phyloP scores from a whole-genome alignment of 2,797 vertebrate genomes.

The Adelosebastes latens region DNA sequence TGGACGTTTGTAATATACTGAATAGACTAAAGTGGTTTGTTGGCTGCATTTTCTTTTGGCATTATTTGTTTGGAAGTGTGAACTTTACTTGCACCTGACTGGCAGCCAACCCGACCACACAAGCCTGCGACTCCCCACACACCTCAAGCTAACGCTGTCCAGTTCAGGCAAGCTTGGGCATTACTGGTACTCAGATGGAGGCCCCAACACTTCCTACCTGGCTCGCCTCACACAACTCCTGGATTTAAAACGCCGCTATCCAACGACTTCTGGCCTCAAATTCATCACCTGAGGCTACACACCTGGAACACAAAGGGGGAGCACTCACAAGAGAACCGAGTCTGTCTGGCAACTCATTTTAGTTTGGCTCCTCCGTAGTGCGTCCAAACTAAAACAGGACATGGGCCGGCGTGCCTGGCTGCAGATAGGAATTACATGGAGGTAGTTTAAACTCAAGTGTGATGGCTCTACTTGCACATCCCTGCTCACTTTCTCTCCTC shows the following conservation, averaged over 20 bases:
- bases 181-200: slow-evolving; percentile 17
- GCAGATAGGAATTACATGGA: slow-evolving; percentile 41
- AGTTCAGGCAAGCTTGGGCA: slow-evolving; percentile 4
- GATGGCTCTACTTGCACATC: slow-evolving; percentile 61
- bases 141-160: slow-evolving; percentile 6
- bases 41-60: slow-evolving; percentile 30
- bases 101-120: slow-evolving; percentile 30
- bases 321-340: not conserved
- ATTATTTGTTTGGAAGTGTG: slow-evolving; percentile 49
- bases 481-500: slow-evolving; percentile 27
- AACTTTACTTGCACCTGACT: slow-evolving; percentile 29
- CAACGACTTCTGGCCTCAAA: slow-evolving; percentile 21
- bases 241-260: not conserved
- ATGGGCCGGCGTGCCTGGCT: slow-evolving; percentile 6
- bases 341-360: not conserved
- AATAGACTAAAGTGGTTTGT: slow-evolving; percentile 33
- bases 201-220: not conserved
- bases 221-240: not conserved
- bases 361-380: not conserved
- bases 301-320: not conserved
- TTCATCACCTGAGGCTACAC: not conserved
- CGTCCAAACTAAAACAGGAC: not conserved
- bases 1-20: slow-evolving; percentile 17
- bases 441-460: slow-evolving; percentile 52
- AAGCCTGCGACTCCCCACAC: slow-evolving; percentile 11